Evolutionary conservation across 1,140 invertebrate genomes (phyloP), one percentile per base, ranked within the genome.

Genomic region (Ctenoplectra terminalis): DNA sequence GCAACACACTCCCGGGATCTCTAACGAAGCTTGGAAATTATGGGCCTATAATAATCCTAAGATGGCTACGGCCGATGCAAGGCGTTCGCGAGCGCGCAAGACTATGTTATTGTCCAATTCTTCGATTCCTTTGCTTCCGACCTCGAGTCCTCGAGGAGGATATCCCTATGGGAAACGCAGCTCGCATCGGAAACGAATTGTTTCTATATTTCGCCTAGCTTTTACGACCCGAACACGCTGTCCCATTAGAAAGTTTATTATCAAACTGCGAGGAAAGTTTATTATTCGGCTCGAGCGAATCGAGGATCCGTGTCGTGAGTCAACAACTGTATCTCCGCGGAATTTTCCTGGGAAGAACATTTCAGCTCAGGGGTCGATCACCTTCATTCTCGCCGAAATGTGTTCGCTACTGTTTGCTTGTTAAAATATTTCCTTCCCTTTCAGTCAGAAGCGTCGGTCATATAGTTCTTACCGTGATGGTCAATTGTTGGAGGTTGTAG

Each of bases 21-120:
- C 69, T 80, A 80, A 73, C 77, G 69, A 80, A 80, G 69, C 56
- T 80, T 17, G 46, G 58, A 73, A 80, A 73, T 80, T 43, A 73
- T 61, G 67, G 56, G 54, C 31, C 76, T 37, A 79, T 73, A 73
- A 80, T 80, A 73, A 73, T 73, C 56, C 34, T 6, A 15, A 4
- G 63, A 52, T 78, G 29, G 75, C 52, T 31, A 23, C 17, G n/a
- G 69, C 43, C 77, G 34, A 52, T 72, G 20, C 66, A 26, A n/a
- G 61, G 34, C 23, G 23, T 9, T 20, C 29, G 6, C n/a, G n/a
- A n/a, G n/a, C n/a, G n/a, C n/a, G n/a, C n/a, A n/a, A n/a, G n/a
- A n/a, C n/a, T n/a, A 17, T 15, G 31, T 73, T 58, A 80, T 72
- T 80, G 77, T 80, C 52, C 11, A 43, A 13, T 23, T 48, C n/a